These are phyloP conservation scores for Oryzias woworae DNA, from an alignment of 2,113 vertebrate genomes.

Conservation along the genomic window DNA sequence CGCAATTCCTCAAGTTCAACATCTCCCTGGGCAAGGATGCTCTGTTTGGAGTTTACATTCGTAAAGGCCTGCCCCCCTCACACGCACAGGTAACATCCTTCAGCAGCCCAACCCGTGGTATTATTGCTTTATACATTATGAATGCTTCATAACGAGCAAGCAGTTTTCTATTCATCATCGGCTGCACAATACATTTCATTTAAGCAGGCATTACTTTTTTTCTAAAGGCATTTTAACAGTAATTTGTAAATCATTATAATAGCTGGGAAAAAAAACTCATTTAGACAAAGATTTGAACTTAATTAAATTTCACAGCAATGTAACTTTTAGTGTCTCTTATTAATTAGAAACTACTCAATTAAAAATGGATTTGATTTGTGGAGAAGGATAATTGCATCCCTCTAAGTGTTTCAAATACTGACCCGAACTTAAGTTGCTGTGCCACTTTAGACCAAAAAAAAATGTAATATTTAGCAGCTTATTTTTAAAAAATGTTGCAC, in stretches of 20 bases:
- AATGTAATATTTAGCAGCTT: slow-evolving; percentile 2
- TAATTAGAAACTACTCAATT: slow-evolving; percentile 65
- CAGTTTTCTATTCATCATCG: slow-evolving; percentile 34
- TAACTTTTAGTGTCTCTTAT: slow-evolving; percentile 65
- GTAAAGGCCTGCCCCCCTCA: slow-evolving; percentile 94
- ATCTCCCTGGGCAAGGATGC: slow-evolving; percentile 97
- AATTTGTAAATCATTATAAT: slow-evolving; percentile 54
- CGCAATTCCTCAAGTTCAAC: slow-evolving; percentile 99
- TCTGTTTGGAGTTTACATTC: slow-evolving; percentile 95
- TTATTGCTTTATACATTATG: slow-evolving; percentile 31
- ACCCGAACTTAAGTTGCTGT: slow-evolving; percentile 29
- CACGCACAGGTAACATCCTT: slow-evolving; percentile 85
- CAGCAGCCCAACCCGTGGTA: background rate
- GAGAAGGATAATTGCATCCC: slow-evolving; percentile 51
- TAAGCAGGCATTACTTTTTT: slow-evolving; percentile 3
- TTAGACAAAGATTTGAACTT: slow-evolving; percentile 55
- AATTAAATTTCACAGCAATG: slow-evolving; percentile 70
- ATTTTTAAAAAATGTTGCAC: background rate
- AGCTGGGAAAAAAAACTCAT: slow-evolving; percentile 54
- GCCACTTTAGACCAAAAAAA: slow-evolving; percentile 1
- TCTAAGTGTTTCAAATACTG: slow-evolving; percentile 42
- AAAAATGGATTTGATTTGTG: slow-evolving; percentile 62
- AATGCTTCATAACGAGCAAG: slow-evolving; percentile 9
- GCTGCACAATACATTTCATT: slow-evolving; percentile 19
- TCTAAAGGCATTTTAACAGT: slow-evolving; percentile 41